Percentiles rank a stretch among this genome's conserved stretches.
Conservation (phyloP, 2,888 invertebrate genomes). For the Boloria selene region DNA sequence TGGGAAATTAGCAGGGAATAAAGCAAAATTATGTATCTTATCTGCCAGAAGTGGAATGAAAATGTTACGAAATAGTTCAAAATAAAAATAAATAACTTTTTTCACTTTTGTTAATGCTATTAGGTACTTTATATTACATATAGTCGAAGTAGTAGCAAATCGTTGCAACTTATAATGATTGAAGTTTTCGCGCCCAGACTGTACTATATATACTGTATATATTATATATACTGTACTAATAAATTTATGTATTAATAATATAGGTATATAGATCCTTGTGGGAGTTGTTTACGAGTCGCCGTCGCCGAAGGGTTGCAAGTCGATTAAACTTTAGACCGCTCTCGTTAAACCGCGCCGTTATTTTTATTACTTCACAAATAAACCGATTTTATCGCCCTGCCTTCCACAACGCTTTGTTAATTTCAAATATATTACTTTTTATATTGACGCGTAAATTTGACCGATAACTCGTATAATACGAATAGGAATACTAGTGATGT, state of each 20-base stretch:
- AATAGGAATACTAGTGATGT: neutral
- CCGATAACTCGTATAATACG: neutral
- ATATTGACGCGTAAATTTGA: neutral
- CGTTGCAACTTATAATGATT: no score
- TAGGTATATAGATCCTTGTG: neutral
- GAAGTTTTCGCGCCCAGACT: neutral
- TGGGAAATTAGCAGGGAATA: no score
- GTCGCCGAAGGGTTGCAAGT: constrained; percentile 25
- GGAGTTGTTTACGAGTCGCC: constrained; percentile 20
- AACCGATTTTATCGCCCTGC: constrained; percentile 24
- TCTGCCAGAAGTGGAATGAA: no score
- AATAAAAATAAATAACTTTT: no score
- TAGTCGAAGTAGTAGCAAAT: no score
- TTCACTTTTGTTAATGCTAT: no score
- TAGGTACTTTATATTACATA: no score
- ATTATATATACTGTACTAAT: no score
- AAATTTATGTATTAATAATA: neutral
- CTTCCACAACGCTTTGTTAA: constrained; percentile 6
- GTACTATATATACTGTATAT: no score
- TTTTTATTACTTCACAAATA: constrained; percentile 31
- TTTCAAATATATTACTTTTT: constrained; percentile 13
- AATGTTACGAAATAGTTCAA: no score
- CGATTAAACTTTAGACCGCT: constrained; percentile 23
- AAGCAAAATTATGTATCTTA: no score
- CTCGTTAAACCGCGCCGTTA: constrained; percentile 24